A percentile compares a stretch with the other conserved stretches of the same genome.
Evolutionary conservation across 2,888 invertebrate genomes (phyloP).

Genomic region (Emesis furor): DNA sequence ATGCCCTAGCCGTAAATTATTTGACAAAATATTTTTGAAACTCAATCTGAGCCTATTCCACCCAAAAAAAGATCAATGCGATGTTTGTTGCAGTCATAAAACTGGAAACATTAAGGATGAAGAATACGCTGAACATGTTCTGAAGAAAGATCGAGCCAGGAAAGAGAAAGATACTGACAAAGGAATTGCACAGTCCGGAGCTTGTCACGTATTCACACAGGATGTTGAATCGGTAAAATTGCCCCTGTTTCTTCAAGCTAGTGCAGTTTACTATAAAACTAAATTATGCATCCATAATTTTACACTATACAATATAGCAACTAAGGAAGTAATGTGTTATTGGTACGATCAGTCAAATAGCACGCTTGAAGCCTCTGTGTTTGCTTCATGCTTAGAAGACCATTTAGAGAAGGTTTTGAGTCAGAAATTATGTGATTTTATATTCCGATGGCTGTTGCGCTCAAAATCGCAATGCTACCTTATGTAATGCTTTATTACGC

Average conservation of each 20-base stretch:
- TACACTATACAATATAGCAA: conserved; percentile 65
- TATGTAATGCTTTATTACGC: not conserved
- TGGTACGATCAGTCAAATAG: conserved; percentile 29
- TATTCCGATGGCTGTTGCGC: conserved; percentile 4
- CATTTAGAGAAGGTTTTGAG: conserved; percentile 13
- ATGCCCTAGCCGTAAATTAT: not conserved
- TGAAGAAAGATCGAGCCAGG: conserved; percentile 66
- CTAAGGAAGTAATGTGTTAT: conserved; percentile 54
- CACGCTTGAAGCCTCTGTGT: not conserved
- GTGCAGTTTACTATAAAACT: conserved; percentile 75
- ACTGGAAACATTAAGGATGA: conserved; percentile 71
- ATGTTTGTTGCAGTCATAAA: conserved; percentile 54
- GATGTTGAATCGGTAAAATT: conserved; percentile 75
- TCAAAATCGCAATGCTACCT: conserved; percentile 3
- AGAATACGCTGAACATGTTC: conserved; percentile 48
- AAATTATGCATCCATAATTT: conserved; percentile 76
- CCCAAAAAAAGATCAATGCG: conserved; percentile 14
- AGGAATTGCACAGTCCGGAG: conserved; percentile 59
- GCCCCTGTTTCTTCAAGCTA: conserved; percentile 71
- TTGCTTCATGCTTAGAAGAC: not conserved
- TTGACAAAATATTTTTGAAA: conserved; percentile 6
- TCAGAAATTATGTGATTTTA: conserved; percentile 17
- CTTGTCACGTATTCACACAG: conserved; percentile 71
- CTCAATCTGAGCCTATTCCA: conserved; percentile 1
- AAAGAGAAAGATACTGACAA: conserved; percentile 69